Percentiles rank a stretch among this genome's conserved stretches.
These are phyloP conservation scores for Peromyscus maniculatus DNA, from an alignment of 2,113 vertebrate genomes.

Conservation along the genomic window DNA sequence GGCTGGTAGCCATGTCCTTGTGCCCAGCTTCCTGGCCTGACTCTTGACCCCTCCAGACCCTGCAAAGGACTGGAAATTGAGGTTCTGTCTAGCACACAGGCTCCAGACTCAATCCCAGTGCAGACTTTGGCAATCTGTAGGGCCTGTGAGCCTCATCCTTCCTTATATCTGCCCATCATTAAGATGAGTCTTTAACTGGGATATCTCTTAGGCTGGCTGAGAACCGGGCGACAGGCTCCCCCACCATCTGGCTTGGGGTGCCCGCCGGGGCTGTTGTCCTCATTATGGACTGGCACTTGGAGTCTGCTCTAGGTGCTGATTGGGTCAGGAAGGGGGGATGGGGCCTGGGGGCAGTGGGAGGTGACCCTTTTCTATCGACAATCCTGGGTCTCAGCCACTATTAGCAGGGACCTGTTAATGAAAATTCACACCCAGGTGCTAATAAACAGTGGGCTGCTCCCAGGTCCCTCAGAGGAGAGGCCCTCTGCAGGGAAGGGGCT, in stretches of 20 bases:
- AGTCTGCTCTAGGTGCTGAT: neutral
- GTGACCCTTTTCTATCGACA: neutral
- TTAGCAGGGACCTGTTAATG: constrained; percentile 76
- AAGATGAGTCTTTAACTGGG: neutral
- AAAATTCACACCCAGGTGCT: constrained; percentile 76
- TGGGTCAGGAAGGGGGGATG: constrained; percentile 45
- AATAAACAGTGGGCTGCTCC: constrained; percentile 60
- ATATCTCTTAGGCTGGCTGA: neutral
- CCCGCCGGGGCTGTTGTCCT: neutral
- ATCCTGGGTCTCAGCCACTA: neutral
- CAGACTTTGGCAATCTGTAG: neutral
- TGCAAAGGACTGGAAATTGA: neutral
- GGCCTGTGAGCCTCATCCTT: neutral
- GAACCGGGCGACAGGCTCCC: neutral
- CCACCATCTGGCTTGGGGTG: neutral
- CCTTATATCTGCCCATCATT: neutral
- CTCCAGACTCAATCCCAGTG: neutral
- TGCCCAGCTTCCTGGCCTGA: neutral
- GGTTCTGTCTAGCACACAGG: neutral
- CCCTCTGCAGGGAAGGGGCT: constrained; percentile 6
- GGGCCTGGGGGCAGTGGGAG: neutral
- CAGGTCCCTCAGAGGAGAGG: neutral
- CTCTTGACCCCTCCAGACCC: neutral
- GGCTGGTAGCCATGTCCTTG: neutral
- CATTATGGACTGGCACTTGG: neutral